phyloP scores from a whole-genome alignment of 2,888 invertebrate genomes.

The Autographa pulchrina region DNA sequence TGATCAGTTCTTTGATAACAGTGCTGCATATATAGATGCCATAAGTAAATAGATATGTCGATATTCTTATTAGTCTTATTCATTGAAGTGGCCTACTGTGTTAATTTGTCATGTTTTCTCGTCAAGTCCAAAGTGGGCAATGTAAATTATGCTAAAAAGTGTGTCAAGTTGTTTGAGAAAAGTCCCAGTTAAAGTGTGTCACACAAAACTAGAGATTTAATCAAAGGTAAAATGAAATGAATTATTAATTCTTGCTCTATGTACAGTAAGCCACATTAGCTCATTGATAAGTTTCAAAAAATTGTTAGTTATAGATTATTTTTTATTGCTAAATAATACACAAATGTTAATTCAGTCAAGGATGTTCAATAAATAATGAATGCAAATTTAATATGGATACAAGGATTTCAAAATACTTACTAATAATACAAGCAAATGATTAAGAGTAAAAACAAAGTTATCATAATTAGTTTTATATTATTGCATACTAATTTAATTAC shows the following conservation, averaged over 20 bases:
- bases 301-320: no score
- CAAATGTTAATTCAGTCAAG: not conserved
- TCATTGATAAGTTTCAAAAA: not conserved
- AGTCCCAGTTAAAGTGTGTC: not conserved
- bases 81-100: slow-evolving; percentile 26
- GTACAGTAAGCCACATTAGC: not conserved
- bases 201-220: not conserved
- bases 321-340: not conserved
- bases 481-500: no score
- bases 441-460: no score
- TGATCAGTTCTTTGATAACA: slow-evolving; percentile 56
- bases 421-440: no score
- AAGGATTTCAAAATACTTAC: no score
- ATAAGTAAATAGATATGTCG: slow-evolving; percentile 21
- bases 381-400: no score
- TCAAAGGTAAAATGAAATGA: not conserved
- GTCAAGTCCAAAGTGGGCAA: slow-evolving; percentile 20
- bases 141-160: slow-evolving; percentile 33
- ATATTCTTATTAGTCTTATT: slow-evolving; percentile 32
- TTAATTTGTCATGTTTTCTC: slow-evolving; percentile 45
- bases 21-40: slow-evolving; percentile 37
- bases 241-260: not conserved
- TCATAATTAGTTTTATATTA: no score
- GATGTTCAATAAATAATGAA: no score
- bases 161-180: slow-evolving; percentile 31